Conservation (phyloP, 2,888 invertebrate species). For the Meta bourneti region DNA sequence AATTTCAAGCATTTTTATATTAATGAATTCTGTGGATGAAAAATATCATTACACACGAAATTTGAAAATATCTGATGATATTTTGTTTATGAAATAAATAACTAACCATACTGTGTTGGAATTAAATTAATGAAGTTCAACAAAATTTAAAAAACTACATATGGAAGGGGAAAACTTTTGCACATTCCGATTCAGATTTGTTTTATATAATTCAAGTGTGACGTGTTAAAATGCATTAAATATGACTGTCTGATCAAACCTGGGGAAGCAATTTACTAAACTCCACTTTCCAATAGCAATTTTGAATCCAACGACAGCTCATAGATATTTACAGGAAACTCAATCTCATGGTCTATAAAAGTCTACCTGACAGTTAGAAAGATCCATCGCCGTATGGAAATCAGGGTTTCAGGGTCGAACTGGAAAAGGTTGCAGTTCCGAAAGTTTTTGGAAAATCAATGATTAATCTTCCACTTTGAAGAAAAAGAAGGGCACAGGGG, state of each 20-base stretch:
- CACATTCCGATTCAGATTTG: no score
- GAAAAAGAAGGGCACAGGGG: conserved; percentile 8
- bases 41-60: background rate
- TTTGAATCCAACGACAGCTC: background rate
- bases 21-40: background rate
- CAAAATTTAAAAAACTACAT: no score
- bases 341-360: background rate
- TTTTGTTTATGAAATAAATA: background rate
- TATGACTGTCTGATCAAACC: background rate
- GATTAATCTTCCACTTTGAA: conserved; percentile 65
- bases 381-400: conserved; percentile 54
- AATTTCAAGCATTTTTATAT: background rate
- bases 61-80: background rate
- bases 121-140: no score
- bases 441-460: conserved; percentile 62
- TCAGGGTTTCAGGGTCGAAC: conserved; percentile 12
- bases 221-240: no score
- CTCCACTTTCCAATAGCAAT: background rate
- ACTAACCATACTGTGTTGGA: background rate
- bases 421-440: conserved; percentile 30
- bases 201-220: no score
- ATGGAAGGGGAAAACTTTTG: no score
- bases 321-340: background rate
- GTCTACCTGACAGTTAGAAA: background rate
- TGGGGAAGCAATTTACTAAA: background rate